phyloP scores from a whole-genome alignment of 2,113 vertebrate genomes.

The Calypte anna region DNA sequence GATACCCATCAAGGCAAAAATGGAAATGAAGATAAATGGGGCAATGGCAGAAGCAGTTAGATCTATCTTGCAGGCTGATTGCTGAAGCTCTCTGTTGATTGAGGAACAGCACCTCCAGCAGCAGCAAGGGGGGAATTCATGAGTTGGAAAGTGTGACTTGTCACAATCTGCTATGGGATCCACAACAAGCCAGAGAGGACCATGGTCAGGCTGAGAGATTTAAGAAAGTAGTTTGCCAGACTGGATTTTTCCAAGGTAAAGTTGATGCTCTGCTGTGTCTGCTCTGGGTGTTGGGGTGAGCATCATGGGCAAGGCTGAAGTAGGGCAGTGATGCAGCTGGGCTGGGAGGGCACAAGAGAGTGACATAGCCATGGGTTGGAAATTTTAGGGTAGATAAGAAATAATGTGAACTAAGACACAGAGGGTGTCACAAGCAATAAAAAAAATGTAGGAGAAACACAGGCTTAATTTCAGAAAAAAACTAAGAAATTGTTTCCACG shows the following conservation, averaged over 20 bases:
- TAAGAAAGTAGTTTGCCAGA: background rate
- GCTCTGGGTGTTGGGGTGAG: background rate
- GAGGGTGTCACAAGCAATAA: background rate
- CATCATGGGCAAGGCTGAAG: background rate
- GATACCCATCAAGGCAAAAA: constrained; percentile 71
- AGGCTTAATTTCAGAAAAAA: background rate
- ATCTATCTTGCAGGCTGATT: constrained; percentile 41
- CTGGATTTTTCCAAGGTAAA: background rate
- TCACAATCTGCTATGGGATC: background rate
- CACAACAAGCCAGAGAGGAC: background rate
- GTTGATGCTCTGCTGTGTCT: background rate
- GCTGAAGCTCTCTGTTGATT: background rate
- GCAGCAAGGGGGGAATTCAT: background rate
- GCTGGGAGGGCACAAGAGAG: background rate
- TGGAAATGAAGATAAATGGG: constrained; percentile 76
- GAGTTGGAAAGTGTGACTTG: background rate
- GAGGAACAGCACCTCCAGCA: background rate
- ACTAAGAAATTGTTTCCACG: background rate
- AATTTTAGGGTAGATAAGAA: background rate
- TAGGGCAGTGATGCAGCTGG: background rate
- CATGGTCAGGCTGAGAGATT: background rate
- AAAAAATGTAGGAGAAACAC: background rate
- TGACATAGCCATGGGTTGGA: background rate
- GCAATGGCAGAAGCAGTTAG: constrained; percentile 53
- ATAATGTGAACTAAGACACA: background rate